A percentile compares a stretch with the other conserved stretches of the same genome.
Evolutionary conservation across 2,113 vertebrate genomes (phyloP).

Genomic region (Dinomys branickii): DNA sequence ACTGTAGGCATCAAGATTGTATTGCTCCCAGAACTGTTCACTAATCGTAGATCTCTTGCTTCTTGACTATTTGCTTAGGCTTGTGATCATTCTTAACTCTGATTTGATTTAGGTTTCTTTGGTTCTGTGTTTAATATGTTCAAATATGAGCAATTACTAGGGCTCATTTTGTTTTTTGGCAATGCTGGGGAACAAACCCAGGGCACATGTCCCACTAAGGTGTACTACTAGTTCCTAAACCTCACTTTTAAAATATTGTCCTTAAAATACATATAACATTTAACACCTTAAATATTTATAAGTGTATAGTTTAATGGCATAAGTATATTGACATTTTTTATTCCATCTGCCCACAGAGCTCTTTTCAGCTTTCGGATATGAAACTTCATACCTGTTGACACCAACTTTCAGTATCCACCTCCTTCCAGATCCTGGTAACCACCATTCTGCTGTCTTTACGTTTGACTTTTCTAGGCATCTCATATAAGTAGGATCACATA

Average conservation of each 20-base stretch:
- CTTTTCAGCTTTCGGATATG: background rate
- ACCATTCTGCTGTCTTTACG: background rate
- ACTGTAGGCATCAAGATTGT: background rate
- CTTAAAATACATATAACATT: background rate
- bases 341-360: background rate
- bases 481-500: background rate
- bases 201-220: background rate
- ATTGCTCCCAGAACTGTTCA: background rate
- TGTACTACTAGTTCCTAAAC: background rate
- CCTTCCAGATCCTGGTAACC: background rate
- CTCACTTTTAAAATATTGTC: background rate
- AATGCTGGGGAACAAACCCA: background rate
- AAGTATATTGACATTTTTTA: background rate
- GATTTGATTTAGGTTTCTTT: background rate
- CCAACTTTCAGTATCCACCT: background rate
- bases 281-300: background rate
- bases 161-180: background rate
- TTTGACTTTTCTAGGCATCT: background rate
- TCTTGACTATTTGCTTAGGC: background rate
- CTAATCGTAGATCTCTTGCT: background rate
- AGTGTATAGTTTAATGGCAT: background rate
- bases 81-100: slow-evolving; percentile 18
- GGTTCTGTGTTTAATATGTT: background rate
- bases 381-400: background rate
- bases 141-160: background rate